phyloP scores from a whole-genome alignment of 2,113 vertebrate genomes.

The Machaerirhynchus nigripectus region DNA sequence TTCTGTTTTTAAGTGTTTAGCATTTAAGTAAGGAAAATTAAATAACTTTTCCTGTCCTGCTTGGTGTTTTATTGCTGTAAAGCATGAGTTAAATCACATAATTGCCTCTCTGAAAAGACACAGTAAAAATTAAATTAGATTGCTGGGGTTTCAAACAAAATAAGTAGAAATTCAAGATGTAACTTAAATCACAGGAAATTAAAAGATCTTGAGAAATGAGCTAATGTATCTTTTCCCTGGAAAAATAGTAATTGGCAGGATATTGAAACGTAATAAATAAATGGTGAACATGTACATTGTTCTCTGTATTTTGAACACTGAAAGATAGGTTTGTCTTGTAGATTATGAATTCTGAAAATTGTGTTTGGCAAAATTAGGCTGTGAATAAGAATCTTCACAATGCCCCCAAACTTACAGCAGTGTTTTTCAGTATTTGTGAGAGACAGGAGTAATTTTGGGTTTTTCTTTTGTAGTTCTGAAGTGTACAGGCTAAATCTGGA shows the following conservation, averaged over 20 bases:
- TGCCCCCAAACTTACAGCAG: neutral
- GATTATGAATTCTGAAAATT: neutral
- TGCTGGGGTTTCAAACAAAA: neutral
- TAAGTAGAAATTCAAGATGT: neutral
- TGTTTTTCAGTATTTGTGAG: neutral
- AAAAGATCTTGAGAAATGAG: neutral
- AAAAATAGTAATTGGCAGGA: neutral
- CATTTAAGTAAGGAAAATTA: neutral
- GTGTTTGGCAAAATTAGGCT: neutral
- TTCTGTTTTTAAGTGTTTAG: neutral
- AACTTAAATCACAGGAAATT: neutral
- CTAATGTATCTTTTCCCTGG: neutral
- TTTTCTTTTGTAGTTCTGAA: constrained; percentile 82
- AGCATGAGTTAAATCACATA: neutral
- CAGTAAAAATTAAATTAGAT: neutral
- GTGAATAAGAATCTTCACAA: neutral
- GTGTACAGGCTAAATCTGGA: constrained; percentile 93
- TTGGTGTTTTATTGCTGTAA: neutral
- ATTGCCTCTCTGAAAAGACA: neutral
- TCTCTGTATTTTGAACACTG: neutral
- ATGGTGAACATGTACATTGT: neutral
- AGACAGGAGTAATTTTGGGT: neutral
- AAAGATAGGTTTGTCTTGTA: neutral
- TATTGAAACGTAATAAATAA: neutral
- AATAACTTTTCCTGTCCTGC: neutral